Evolutionary conservation across 2,113 vertebrate species (phyloP).

Genomic region (Riparia riparia): DNA sequence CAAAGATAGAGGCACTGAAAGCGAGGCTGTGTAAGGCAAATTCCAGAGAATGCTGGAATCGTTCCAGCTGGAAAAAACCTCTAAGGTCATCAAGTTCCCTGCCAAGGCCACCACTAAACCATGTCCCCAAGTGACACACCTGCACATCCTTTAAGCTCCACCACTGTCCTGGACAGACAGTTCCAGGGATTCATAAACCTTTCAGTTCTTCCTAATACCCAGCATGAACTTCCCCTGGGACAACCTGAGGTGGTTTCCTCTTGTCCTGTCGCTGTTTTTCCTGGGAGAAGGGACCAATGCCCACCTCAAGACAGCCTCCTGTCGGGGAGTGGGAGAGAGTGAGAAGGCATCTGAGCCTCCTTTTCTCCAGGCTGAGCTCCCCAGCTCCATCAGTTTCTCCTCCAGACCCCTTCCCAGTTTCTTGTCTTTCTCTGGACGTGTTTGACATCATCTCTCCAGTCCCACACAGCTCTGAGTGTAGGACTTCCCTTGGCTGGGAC

Average conservation of each 20-base stretch:
- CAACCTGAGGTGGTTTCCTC: neutral
- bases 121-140: neutral
- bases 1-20: neutral
- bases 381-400: neutral
- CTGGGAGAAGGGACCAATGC: neutral
- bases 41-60: neutral
- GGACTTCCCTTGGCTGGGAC: neutral
- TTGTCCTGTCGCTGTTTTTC: neutral
- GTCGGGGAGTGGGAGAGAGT: neutral
- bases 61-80: neutral
- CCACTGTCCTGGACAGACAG: neutral
- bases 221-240: neutral
- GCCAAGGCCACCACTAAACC: neutral
- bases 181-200: neutral
- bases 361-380: neutral
- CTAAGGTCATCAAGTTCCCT: neutral
- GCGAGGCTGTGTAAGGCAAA: neutral
- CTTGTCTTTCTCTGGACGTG: neutral
- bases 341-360: neutral
- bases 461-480: accelerated
- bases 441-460: neutral
- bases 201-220: neutral
- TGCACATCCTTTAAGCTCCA: too few relatives aligned
- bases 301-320: too few relatives aligned
- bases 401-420: neutral